Conservation (phyloP, 1,140 invertebrate species). For the Himalopsyche phryganea region DNA sequence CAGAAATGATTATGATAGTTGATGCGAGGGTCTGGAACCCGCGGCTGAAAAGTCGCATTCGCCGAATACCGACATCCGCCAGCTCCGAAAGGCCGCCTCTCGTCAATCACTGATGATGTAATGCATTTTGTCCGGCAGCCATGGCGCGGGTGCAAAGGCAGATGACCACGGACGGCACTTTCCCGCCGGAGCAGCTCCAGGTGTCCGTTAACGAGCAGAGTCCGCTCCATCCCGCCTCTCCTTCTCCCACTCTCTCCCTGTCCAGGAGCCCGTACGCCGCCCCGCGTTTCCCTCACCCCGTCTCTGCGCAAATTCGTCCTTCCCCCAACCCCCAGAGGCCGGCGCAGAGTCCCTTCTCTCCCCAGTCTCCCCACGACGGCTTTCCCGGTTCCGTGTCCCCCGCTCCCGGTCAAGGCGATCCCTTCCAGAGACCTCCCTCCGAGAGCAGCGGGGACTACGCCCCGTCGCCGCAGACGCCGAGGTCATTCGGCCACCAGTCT, state of each 20-base stretch:
- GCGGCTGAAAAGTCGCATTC: no score
- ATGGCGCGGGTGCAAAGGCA: constrained; percentile 57
- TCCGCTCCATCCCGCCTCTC: constrained; percentile 27
- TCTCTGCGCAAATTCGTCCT: constrained; percentile 12
- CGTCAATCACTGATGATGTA: no score
- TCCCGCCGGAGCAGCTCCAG: constrained; percentile 55
- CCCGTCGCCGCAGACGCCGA: constrained; percentile 44
- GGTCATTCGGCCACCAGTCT: constrained; percentile 36
- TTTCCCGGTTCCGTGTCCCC: constrained; percentile 42
- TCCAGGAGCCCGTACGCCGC: constrained; percentile 27
- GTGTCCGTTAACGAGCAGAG: constrained; percentile 46
- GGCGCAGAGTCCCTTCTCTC: constrained; percentile 46
- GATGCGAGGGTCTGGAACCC: no score
- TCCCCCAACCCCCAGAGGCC: constrained; percentile 20
- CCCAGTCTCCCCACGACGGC: constrained; percentile 46
- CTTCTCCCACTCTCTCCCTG: constrained; percentile 23
- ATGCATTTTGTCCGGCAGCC: constrained; percentile 37
- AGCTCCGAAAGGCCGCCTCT: no score
- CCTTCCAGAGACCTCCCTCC: constrained; percentile 37
- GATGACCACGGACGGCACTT: constrained; percentile 45
- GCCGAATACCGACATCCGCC: no score
- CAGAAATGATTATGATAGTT: no score
- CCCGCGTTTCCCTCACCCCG: constrained; percentile 22
- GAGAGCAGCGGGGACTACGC: constrained; percentile 41
- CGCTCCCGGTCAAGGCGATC: constrained; percentile 23